Conservation (phyloP, 2,888 invertebrate genomes). For the Brenthis daphne region DNA sequence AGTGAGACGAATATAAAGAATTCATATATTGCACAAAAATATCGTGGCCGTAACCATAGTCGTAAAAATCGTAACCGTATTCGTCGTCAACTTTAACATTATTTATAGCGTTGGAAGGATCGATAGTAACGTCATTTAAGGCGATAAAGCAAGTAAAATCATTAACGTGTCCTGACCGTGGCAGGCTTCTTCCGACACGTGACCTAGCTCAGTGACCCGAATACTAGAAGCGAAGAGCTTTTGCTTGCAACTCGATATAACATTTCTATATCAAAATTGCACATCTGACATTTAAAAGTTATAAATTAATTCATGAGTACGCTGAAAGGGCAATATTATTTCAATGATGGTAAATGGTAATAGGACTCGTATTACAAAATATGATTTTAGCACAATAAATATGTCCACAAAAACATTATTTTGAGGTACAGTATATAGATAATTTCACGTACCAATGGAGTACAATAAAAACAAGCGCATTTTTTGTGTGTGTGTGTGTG, state of each 20-base stretch:
- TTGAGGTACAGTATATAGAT: too few species aligned
- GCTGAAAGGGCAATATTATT: conserved; percentile 21
- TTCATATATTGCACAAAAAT: too few species aligned
- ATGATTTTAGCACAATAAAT: background rate
- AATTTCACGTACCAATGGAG: too few species aligned
- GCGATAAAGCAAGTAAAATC: conserved; percentile 24
- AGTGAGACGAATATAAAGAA: too few species aligned
- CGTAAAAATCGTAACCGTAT: too few species aligned
- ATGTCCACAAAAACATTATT: too few species aligned
- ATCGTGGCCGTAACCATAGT: too few species aligned
- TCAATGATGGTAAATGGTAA: background rate
- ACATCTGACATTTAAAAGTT: conserved; percentile 9
- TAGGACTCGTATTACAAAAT: background rate
- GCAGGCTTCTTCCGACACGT: conserved; percentile 30
- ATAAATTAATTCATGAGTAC: conserved; percentile 16
- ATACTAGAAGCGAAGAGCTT: conserved; percentile 45
- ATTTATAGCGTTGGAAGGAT: conserved; percentile 8
- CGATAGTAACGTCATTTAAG: background rate
- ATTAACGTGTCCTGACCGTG: conserved; percentile 52
- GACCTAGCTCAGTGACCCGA: conserved; percentile 69
- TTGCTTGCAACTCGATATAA: background rate
- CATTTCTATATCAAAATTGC: conserved; percentile 12
- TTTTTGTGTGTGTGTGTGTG: too few species aligned
- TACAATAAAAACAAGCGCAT: too few species aligned
- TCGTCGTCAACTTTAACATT: background rate